Evolutionary conservation across 2,888 invertebrate species (phyloP).

Genomic region (Smittia sp.): DNA sequence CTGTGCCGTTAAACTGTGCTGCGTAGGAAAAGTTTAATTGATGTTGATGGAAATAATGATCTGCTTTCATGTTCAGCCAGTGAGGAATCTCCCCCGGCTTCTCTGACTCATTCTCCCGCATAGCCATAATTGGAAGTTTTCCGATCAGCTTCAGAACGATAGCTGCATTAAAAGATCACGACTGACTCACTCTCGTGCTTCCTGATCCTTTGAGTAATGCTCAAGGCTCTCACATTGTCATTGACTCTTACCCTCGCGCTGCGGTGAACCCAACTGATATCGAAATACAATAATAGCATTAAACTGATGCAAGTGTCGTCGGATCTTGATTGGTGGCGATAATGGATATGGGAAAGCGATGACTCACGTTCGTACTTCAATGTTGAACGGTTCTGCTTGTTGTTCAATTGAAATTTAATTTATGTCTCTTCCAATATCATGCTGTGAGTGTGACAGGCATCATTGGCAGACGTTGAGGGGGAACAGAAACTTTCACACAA

Average conservation of each 20-base stretch:
- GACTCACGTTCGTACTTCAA: conserved; percentile 14
- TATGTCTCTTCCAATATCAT: conserved; percentile 3
- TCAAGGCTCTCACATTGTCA: neutral
- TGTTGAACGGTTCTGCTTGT: neutral
- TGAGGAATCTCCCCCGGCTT: neutral
- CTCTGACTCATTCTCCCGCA: neutral
- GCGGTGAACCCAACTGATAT: neutral
- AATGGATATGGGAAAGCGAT: conserved; percentile 25
- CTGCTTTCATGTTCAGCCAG: neutral
- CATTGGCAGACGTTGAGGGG: neutral
- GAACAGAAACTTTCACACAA: neutral
- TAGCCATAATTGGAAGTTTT: neutral
- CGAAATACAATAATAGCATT: neutral
- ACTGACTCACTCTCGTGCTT: neutral
- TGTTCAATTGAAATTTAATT: conserved; percentile 35
- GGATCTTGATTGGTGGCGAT: neutral
- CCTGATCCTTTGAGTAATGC: neutral
- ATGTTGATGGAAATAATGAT: conserved; percentile 9
- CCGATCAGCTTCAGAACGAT: neutral
- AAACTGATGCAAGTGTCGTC: conserved; percentile 25
- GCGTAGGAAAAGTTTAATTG: conserved; percentile 1
- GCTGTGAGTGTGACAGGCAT: neutral
- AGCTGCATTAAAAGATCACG: neutral
- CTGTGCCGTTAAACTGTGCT: neutral
- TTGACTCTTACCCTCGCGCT: neutral